phyloP scores from a whole-genome alignment of 2,888 invertebrate species.

The Luperina nickerlii region DNA sequence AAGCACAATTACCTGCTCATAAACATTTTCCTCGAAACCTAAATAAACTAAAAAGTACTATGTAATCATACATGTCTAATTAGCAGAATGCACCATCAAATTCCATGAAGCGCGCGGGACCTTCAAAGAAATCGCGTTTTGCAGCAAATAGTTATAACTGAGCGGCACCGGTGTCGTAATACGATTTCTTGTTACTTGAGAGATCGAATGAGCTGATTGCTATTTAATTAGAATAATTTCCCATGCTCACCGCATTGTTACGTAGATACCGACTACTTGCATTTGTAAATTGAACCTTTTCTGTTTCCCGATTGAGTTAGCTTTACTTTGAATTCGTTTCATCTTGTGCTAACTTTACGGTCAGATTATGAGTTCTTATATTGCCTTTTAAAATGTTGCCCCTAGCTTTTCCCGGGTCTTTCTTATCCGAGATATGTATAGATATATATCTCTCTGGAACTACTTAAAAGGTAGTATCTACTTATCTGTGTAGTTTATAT shows the following conservation, averaged over 20 bases:
- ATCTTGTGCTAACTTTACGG: neutral
- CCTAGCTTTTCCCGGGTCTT: neutral
- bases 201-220: conserved; percentile 53
- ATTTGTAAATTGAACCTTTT: conserved; percentile 29
- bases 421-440: neutral
- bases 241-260: conserved; percentile 53
- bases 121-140: conserved; percentile 53
- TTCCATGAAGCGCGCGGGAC: conserved; percentile 43
- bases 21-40: conserved; percentile 20
- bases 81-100: conserved; percentile 40
- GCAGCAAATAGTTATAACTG: conserved; percentile 47
- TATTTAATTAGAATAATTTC: conserved; percentile 58
- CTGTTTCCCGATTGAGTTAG: conserved; percentile 3
- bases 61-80: conserved; percentile 21
- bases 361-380: conserved; percentile 2
- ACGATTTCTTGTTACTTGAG: conserved; percentile 50
- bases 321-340: conserved; percentile 12
- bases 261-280: conserved; percentile 18
- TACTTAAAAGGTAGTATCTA: neutral
- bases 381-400: neutral
- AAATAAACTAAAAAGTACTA: conserved; percentile 3
- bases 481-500: neutral
- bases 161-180: conserved; percentile 52
- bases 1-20: neutral
- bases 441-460: neutral